These are phyloP conservation scores for Hapalemur alaotrensis DNA, from an alignment of 2,797 vertebrate species.

Conservation along the genomic window DNA sequence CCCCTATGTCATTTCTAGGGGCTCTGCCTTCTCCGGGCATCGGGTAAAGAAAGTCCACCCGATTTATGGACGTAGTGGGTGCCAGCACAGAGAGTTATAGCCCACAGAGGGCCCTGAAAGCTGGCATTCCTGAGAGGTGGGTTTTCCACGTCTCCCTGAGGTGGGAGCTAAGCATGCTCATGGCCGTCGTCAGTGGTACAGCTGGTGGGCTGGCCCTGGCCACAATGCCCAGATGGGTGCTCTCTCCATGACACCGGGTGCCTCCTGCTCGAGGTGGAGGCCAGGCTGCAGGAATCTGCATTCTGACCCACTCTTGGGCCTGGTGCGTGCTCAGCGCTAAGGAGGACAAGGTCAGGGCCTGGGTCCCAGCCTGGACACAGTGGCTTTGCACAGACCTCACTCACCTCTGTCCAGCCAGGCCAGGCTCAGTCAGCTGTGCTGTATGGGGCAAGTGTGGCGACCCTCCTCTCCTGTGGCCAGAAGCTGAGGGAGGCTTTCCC, in stretches of 20 bases:
- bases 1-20: background rate
- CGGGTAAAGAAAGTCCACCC: background rate
- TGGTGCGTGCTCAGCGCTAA: background rate
- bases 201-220: background rate
- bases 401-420: background rate
- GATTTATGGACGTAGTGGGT: background rate
- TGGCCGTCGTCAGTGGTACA: background rate
- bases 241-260: background rate
- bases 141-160: background rate
- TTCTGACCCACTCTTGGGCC: background rate
- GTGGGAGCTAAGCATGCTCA: background rate
- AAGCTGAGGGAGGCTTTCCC: background rate
- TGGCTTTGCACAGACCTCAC: background rate
- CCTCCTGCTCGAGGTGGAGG: background rate
- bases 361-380: background rate
- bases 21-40: background rate
- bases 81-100: no score
- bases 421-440: background rate
- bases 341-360: background rate
- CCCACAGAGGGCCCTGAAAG: no score
- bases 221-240: background rate
- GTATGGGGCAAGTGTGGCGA: background rate
- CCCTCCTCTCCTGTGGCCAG: background rate
- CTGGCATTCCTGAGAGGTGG: fast-evolving
- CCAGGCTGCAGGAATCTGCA: no score